These are phyloP conservation scores for Fukomys damarensis DNA, from an alignment of 2,113 vertebrate genomes.

Conservation along the genomic window DNA sequence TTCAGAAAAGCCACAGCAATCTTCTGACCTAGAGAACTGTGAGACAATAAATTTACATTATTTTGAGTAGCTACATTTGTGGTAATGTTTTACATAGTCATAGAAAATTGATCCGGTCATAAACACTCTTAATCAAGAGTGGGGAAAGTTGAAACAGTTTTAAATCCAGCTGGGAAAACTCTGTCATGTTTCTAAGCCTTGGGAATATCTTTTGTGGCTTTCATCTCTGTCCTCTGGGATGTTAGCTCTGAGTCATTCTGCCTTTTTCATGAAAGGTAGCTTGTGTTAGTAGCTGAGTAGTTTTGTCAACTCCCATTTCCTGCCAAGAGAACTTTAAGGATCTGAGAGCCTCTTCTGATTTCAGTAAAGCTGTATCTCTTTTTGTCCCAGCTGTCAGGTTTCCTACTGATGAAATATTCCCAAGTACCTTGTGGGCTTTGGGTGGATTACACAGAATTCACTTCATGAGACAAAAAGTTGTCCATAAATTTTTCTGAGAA, in stretches of 20 bases:
- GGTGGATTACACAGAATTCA: not conserved
- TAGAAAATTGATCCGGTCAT: not conserved
- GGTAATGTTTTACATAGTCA: not conserved
- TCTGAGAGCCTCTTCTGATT: not conserved
- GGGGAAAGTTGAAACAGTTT: not conserved
- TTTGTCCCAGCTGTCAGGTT: not conserved
- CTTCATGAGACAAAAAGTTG: not conserved
- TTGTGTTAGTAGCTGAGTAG: not conserved
- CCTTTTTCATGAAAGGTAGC: not conserved
- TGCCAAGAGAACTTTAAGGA: not conserved
- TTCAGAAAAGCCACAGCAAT: not conserved
- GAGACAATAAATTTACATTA: not conserved
- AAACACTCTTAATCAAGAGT: not conserved
- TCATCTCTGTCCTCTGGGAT: not conserved
- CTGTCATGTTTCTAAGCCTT: not conserved
- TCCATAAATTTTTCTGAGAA: not conserved
- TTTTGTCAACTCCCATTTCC: not conserved
- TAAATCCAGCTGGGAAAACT: not conserved
- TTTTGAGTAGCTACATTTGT: not conserved
- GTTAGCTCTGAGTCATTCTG: not conserved
- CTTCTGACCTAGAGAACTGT: not conserved
- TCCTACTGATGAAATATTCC: not conserved
- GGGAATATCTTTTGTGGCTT: not conserved
- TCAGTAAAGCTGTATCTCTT: not conserved
- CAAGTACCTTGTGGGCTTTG: not conserved